Conservation (phyloP, 2,888 invertebrate genomes). For the Hirtodrosophila duncani region DNA sequence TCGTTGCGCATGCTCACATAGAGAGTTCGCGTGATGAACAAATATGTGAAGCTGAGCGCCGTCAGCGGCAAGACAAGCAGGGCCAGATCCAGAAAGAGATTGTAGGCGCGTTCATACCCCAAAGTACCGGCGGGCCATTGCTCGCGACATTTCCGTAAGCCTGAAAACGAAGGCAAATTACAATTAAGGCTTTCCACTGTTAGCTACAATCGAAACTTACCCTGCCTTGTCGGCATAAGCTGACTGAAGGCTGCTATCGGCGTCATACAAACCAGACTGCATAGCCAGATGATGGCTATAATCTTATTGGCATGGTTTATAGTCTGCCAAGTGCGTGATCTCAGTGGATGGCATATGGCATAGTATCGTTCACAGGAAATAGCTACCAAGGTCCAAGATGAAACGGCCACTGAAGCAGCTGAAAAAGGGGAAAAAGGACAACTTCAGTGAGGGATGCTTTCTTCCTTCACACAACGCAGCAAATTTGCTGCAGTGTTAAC, state of each 20-base stretch:
- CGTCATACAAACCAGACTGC: slow-evolving; percentile 83
- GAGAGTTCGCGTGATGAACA: slow-evolving; percentile 79
- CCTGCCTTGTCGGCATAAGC: slow-evolving; percentile 80
- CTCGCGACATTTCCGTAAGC: slow-evolving; percentile 82
- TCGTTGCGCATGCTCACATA: slow-evolving; percentile 78
- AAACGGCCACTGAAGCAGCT: slow-evolving; percentile 87
- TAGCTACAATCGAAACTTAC: slow-evolving; percentile 36
- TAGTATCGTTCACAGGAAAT: slow-evolving; percentile 88
- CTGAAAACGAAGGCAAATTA: slow-evolving; percentile 75
- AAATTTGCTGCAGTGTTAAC: too few relatives aligned
- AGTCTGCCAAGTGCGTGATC: slow-evolving; percentile 88
- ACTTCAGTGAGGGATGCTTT: neutral
- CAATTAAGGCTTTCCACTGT: neutral
- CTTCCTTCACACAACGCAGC: too few relatives aligned
- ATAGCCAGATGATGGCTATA: slow-evolving; percentile 83
- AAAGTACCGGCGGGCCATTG: slow-evolving; percentile 80
- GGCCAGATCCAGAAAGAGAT: slow-evolving; percentile 82
- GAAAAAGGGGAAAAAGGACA: slow-evolving; percentile 37
- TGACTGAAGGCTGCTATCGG: slow-evolving; percentile 82
- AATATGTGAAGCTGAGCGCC: slow-evolving; percentile 83
- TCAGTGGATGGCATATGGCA: slow-evolving; percentile 87
- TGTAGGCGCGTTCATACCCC: slow-evolving; percentile 82
- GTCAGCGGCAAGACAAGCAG: slow-evolving; percentile 83
- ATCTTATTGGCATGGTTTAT: slow-evolving; percentile 86
- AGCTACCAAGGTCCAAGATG: slow-evolving; percentile 87